Conservation (phyloP, 2,797 vertebrate genomes). For the Gadopsis bispinosus region DNA sequence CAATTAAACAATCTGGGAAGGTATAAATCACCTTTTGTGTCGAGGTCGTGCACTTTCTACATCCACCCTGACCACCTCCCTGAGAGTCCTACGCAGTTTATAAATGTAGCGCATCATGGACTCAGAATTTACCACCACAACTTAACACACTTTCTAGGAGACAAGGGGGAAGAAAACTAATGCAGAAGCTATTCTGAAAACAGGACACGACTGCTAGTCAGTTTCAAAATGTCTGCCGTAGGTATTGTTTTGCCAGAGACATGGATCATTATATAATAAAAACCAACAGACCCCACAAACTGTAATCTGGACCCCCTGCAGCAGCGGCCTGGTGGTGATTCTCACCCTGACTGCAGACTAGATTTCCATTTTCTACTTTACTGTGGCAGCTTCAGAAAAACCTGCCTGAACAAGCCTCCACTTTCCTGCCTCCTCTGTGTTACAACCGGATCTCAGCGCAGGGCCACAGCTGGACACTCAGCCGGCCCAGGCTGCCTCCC, state of each 20-base stretch:
- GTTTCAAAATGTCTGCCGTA: no score
- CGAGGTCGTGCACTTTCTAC: no score
- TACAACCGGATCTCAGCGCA: background rate
- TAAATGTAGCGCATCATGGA: no score
- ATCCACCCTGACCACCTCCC: no score
- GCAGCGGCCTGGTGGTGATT: background rate
- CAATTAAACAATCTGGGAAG: background rate
- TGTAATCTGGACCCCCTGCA: background rate
- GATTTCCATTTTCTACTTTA: background rate
- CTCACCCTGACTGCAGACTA: background rate
- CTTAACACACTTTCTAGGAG: no score
- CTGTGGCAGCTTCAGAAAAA: background rate
- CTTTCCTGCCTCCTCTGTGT: background rate
- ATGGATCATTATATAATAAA: background rate
- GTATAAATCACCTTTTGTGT: background rate
- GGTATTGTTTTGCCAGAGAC: background rate
- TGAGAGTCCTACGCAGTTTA: no score
- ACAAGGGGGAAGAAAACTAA: no score
- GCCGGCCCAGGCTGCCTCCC: constrained; percentile 3
- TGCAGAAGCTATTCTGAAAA: no score
- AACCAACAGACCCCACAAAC: background rate
- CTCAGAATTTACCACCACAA: no score
- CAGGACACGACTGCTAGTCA: no score
- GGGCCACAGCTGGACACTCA: constrained; percentile 14
- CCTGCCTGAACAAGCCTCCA: background rate